A percentile compares a stretch with the other conserved stretches of the same genome.
phyloP scores from a whole-genome alignment of 1,140 invertebrate genomes.

The Akabosia matsudoensis region DNA sequence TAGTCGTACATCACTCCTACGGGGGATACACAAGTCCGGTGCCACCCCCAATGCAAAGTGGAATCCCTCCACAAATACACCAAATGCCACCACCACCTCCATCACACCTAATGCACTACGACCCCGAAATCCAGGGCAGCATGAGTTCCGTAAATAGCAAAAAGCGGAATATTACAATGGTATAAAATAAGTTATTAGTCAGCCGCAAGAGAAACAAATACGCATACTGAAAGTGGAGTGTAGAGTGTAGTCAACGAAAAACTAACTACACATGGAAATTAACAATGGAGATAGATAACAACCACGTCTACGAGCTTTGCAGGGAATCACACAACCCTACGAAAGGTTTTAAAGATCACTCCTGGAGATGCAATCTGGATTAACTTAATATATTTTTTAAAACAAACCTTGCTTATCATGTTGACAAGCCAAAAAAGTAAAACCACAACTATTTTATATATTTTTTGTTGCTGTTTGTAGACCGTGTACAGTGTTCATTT shows the following conservation, averaged over 20 bases:
- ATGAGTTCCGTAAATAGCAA: conserved; percentile 46
- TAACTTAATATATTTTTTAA: no score
- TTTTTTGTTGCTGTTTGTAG: no score
- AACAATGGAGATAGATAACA: neutral
- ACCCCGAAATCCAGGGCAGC: conserved; percentile 44
- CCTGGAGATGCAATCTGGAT: no score
- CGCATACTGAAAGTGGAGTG: neutral
- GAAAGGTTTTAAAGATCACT: no score
- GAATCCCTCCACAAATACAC: conserved; percentile 19
- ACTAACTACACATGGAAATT: neutral
- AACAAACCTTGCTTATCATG: no score
- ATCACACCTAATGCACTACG: conserved; percentile 45
- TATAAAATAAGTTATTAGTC: no score
- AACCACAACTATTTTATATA: no score
- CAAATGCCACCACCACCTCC: conserved; percentile 21
- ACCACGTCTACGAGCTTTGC: neutral
- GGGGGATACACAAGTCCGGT: no score
- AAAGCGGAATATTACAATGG: conserved; percentile 47
- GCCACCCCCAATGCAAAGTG: no score
- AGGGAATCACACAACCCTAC: no score
- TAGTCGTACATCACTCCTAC: conserved; percentile 40
- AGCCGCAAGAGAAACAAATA: neutral
- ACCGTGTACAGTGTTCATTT: no score
- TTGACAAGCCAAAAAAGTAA: no score
- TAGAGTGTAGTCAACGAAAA: neutral